Percentiles rank a stretch among this genome's conserved stretches.
These are phyloP conservation scores for Agrotis segetum DNA, from an alignment of 2,888 invertebrate genomes.

Conservation along the genomic window DNA sequence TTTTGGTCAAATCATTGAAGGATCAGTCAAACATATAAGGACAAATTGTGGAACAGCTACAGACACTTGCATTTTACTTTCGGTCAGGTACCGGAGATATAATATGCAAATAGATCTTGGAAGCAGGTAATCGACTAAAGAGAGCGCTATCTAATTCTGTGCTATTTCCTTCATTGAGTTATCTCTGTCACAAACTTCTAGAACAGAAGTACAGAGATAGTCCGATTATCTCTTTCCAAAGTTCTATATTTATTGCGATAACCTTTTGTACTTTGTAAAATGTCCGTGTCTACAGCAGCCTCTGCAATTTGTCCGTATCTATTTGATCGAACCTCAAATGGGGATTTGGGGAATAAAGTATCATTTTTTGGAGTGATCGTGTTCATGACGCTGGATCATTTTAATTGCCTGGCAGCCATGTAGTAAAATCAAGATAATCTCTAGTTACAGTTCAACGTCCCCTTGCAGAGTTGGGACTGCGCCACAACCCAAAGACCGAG, in stretches of 20 bases:
- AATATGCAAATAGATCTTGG: too few relatives aligned
- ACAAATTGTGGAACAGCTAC: background rate
- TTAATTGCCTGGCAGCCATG: background rate
- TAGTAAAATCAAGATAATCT: constrained; percentile 45
- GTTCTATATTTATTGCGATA: too few relatives aligned
- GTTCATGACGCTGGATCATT: background rate
- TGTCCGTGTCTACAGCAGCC: background rate
- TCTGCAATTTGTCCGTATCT: background rate
- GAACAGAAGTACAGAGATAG: too few relatives aligned
- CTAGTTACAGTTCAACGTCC: constrained; percentile 90
- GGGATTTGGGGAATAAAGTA: background rate
- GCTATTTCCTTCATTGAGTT: too few relatives aligned
- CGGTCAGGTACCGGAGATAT: too few relatives aligned
- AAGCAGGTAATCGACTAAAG: too few relatives aligned
- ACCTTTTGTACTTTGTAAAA: too few relatives aligned
- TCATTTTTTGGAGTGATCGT: background rate
- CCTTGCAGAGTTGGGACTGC: constrained; percentile 91
- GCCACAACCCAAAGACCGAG: constrained; percentile 80
- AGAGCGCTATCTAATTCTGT: too few relatives aligned
- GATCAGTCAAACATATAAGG: background rate
- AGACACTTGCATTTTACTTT: background rate
- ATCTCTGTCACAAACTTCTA: too few relatives aligned
- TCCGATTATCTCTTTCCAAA: too few relatives aligned
- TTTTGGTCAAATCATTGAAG: background rate
- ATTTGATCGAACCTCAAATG: background rate